phyloP scores from a whole-genome alignment of 2,888 invertebrate genomes.

The Nemotelus pantherinus region DNA sequence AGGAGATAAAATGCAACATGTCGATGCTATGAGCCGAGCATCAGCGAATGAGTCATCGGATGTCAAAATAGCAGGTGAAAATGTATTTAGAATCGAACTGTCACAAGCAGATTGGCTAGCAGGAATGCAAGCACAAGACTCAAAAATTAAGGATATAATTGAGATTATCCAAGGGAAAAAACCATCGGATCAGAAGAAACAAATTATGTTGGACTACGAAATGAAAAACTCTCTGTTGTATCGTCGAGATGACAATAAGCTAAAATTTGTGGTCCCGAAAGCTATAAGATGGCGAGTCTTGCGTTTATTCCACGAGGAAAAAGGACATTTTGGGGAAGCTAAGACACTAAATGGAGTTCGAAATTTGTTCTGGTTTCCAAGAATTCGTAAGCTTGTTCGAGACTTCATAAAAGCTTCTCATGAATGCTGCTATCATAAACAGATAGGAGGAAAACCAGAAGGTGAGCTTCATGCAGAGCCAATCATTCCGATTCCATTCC shows the following conservation, averaged over 20 bases:
- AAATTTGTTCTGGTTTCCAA: neutral
- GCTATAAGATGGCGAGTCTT: neutral
- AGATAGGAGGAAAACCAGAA: no score
- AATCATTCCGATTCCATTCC: no score
- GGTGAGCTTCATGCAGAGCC: no score
- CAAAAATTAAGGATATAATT: neutral
- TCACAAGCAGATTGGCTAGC: neutral
- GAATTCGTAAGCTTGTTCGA: neutral
- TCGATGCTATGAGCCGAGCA: no score
- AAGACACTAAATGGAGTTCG: neutral
- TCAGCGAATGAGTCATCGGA: no score
- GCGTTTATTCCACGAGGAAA: neutral
- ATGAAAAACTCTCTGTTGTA: neutral
- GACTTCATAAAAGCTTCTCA: no score
- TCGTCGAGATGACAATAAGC: neutral
- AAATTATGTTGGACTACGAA: neutral
- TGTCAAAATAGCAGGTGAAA: no score
- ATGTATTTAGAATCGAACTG: neutral
- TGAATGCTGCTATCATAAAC: no score
- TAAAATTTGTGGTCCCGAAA: neutral
- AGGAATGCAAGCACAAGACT: neutral
- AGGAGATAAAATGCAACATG: neutral
- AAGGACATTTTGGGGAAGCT: conserved; percentile 11
- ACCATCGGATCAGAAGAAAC: neutral
- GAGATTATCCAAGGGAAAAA: neutral